Base-by-base conservation (phyloP, 1,140 invertebrate genomes). In the Atta texana region DNA sequence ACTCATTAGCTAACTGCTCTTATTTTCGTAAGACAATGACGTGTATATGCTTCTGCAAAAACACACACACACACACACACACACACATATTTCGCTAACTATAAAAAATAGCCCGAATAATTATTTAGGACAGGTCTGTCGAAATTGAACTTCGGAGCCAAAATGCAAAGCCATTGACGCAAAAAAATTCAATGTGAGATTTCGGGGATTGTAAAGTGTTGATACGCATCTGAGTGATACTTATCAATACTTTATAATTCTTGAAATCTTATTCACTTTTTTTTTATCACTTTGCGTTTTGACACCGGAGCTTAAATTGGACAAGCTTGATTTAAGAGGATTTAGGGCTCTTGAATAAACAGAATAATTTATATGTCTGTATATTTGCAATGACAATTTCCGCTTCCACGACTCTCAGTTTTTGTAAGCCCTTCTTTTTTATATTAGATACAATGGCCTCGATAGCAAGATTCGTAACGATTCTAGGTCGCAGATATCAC, bases 401-500 rank as follows among this genome's bases (percentile, higher is more conserved):
- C 49, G 12, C 6, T 28, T 28, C 5, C 31, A n/a, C 24, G 21
- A 66, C 28, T 31, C 53, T 34, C 61, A 24, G 16, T 72, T 61
- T 51, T 61, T 53, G 24, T 14, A n/a, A 44, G 39, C 10, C 59
- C 64, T 51, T 69, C 61, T 77, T 64, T 88, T 77, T 51, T 53
- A 80, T 53, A 80, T 63, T 59, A 69, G 39, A 55, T 51, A n/a
- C 61, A 74, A 71, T 10, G 24, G 21, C 59, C n/a, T 12, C 14
- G 61, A 72, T 71, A 44, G 53, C 66, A 68, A 85, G 28, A 53
- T 77, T 85, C 57, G 8, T 78, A 75, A 85, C 61, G 74, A 66
- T 78, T 49, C 63, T 31, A 74, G 57, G 51, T 71, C 69, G 64
- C 6, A 18, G 76, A 28, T 63, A 24, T 24, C 24, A 64, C 10